Base-by-base conservation (phyloP, 2,797 vertebrate genomes). In the Cossypha heuglini region DNA sequence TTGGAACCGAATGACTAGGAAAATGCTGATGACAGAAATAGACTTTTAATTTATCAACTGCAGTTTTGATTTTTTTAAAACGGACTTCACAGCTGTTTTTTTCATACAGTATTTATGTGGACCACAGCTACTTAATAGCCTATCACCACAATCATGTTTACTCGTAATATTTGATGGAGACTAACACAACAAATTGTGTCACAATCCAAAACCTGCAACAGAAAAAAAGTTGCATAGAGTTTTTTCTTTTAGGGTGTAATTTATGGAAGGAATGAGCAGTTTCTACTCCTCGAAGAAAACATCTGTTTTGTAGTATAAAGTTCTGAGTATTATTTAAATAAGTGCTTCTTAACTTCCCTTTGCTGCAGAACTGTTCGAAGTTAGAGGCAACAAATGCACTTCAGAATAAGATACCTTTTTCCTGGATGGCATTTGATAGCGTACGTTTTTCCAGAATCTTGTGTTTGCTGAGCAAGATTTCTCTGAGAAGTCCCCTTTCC, bases 381-480 rank as follows among this genome's bases (percentile, higher is more conserved):
- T 38, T 38, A 66, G 28, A 11, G 71, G 48, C 14, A 96, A 86
- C 13, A 86, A 76, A 80, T 13, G 28, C 28, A 51, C 11, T 85
- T 79, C 76, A 76, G 87, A 92, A 31, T 9, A 71, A 77, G 85
- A 55, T 2, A 6, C 5, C 2, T 79, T 91, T 33, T 68, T 96
- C 63, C 67, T 95, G 31, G 95, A 37, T 1, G 99, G 99, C 99
- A 99, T 99, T 48, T 62, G 97, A 71, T 98, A 99, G 55, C 98
- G 97, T 55, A 99, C 95, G 11, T 97, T 97, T 91, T 99, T 99
- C 99, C 99, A 99, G 90, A 99, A 99, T 59, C 71, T 97, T 91
- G 96, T 97, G 76, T 98, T 98, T 14, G 98, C 97, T 26, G 95
- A 97, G 62, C 54, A 96, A 25, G 95, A 74, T 89, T 81, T 37